Base-by-base conservation (phyloP, 2,113 vertebrate species). In the Empidonax alnorum region DNA sequence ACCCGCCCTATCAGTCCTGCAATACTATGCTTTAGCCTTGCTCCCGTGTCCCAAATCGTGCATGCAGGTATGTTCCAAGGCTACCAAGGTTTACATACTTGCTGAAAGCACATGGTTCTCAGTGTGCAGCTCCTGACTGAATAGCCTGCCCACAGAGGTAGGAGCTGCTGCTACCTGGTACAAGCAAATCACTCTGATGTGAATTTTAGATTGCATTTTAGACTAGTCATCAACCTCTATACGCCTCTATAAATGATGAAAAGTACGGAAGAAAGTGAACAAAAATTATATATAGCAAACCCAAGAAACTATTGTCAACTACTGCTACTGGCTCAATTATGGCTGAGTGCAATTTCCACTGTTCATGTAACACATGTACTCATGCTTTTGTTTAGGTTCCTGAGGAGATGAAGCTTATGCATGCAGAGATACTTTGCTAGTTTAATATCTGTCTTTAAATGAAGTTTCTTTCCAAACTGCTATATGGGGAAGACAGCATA, bases 1-100 rank as follows among this genome's bases (percentile, higher is more conserved):
- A 31, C 5, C 4, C 13, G 44, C 6, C 28, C 15, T n/a, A 65
- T 12, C 25, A 62, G 5, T 24, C 20, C 63, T n/a, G 30, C 31
- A 69, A n/a, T 9, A 8, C 8, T 10, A 7, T 11, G 61, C 37
- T 20, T 79, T 23, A 71, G 66, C 22, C 28, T 53, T 71, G 49
- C 18, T 52, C 39, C 27, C 1, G 10, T 3, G 2, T 12, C 39
- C 25, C 0, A 2, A n/a, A 28, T 28, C 1, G 1, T 3, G 1
- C 5, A 7, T 1, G 3, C 30, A 69, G 21, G 8, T 21, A 13
- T 0, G 1, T 14, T 84, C 35, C n/a, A 42, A 35, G 56, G 16
- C 20, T 87, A 23, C 18, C 31, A 74, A 73, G 24, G 35, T 39
- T 30, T 53, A 27, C 17, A 17, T 21, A 49, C 39, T 22, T 2